Evolutionary conservation across 2,888 invertebrate species (phyloP).

Genomic region (Zele albiditarsus): DNA sequence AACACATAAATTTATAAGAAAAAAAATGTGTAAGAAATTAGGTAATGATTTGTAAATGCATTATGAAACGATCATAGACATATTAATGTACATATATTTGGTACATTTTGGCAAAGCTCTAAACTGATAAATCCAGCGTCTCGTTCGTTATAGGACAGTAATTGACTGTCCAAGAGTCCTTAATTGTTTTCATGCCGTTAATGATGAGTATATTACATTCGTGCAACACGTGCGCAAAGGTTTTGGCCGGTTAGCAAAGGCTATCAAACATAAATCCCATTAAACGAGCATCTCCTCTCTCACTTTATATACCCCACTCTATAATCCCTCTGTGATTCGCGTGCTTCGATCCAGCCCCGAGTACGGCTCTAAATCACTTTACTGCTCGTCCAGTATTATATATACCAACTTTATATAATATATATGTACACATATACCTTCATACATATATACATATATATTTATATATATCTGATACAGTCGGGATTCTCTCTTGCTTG

Average conservation of each 20-base stretch:
- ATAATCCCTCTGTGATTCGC: constrained; percentile 34
- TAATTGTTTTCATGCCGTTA: constrained; percentile 51
- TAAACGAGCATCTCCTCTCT: constrained; percentile 44
- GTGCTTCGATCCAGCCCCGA: constrained; percentile 44
- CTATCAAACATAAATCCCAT: constrained; percentile 51
- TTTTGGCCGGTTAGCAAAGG: constrained; percentile 43
- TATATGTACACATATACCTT: constrained; percentile 17
- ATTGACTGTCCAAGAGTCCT: constrained; percentile 33
- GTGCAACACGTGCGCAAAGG: constrained; percentile 50
- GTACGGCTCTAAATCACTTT: constrained; percentile 48
- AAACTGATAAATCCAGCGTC: constrained; percentile 35
- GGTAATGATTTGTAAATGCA: no score
- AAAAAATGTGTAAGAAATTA: no score
- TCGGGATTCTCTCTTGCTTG: constrained; percentile 16
- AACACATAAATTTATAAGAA: no score
- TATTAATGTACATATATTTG: neutral
- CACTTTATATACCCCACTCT: constrained; percentile 28
- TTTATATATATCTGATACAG: constrained; percentile 35
- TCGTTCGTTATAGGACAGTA: constrained; percentile 16
- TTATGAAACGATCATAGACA: neutral
- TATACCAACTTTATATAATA: neutral
- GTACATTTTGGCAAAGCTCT: neutral
- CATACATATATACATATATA: neutral
- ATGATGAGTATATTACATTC: constrained; percentile 46
- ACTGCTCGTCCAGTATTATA: constrained; percentile 35